Evolutionary conservation across 2,113 vertebrate species (phyloP), one percentile per base, ranked within the genome.

Genomic region (Lamprologus tigripictilis): DNA sequence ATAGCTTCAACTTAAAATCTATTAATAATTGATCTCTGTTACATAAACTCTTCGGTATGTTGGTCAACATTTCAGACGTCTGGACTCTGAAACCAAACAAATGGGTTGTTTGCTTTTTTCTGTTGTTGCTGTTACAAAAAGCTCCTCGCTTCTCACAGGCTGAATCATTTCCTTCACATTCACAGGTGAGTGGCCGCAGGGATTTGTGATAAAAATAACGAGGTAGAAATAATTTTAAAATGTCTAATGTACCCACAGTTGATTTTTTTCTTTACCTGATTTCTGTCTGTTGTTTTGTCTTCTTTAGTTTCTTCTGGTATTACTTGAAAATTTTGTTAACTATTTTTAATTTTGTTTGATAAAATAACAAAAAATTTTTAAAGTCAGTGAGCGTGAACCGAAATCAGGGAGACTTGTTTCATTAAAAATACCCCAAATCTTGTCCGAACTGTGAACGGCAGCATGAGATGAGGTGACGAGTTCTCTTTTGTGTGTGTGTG

Each of bases 31-130:
- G 6, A 51, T 31, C 26, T 51, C 7, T 31, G 16, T 78, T 49
- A 31, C 26, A 31, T 78, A 13, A 78, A 51, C 26, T 31, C 45
- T 31, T 49, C 0, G 2, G 9, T 49, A 4, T 78, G 45, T 13
- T 78, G 73, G 16, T 28, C 26, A n/a, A n/a, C 16, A 31, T 19
- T 31, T 78, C 26, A 31, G 45, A 31, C 2, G 26, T 31, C 45
- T 78, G 73, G 90, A 93, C 92, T 93, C 40, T 93, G 89, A 51
- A 57, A 84, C 4, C 89, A 92, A 93, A 92, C 82, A 87, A 33
- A 83, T 4, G 45, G 12, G 1, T 4, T 79, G 51, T 88, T 89
- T 83, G 66, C 85, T 73, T 63, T 83, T 28, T 35, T 6, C 9
- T 49, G 16, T n/a, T 49, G 16, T 28, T 31, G 73, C 45, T 17